Conservation (phyloP, 2,888 invertebrate species). For the Megaustenia siamemsis region DNA sequence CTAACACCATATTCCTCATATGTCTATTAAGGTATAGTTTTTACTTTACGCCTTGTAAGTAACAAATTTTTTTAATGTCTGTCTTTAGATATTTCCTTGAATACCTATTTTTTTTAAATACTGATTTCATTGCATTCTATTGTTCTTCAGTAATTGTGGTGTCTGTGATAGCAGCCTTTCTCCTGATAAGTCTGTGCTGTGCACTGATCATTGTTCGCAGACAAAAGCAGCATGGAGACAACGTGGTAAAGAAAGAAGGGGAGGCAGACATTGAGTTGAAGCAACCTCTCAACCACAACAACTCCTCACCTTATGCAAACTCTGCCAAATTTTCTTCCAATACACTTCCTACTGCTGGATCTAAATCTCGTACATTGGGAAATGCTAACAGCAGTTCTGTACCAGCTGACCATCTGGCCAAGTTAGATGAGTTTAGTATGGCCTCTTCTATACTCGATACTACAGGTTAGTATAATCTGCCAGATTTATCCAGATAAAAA, state of each 20-base stretch:
- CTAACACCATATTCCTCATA: too few species aligned
- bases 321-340: constrained; percentile 53
- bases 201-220: constrained; percentile 65
- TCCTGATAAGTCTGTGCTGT: constrained; percentile 66
- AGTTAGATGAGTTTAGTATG: constrained; percentile 76
- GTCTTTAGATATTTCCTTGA: too few species aligned
- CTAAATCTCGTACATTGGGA: constrained; percentile 45
- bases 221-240: constrained; percentile 59
- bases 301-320: constrained; percentile 38
- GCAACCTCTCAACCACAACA: constrained; percentile 64
- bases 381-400: constrained; percentile 49
- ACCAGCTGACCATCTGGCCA: constrained; percentile 68
- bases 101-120: too few species aligned
- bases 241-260: constrained; percentile 63
- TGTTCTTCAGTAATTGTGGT: constrained; percentile 66
- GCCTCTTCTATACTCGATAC: constrained; percentile 70
- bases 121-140: neutral
- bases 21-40: too few species aligned
- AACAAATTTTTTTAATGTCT: too few species aligned
- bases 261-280: constrained; percentile 68
- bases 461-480: constrained; percentile 57
- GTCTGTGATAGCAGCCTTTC: constrained; percentile 63
- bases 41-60: too few species aligned
- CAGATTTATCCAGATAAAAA: neutral
- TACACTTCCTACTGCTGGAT: constrained; percentile 35